Evolutionary conservation across 1,140 invertebrate genomes (phyloP).

Genomic region (Eulimnadia texana): DNA sequence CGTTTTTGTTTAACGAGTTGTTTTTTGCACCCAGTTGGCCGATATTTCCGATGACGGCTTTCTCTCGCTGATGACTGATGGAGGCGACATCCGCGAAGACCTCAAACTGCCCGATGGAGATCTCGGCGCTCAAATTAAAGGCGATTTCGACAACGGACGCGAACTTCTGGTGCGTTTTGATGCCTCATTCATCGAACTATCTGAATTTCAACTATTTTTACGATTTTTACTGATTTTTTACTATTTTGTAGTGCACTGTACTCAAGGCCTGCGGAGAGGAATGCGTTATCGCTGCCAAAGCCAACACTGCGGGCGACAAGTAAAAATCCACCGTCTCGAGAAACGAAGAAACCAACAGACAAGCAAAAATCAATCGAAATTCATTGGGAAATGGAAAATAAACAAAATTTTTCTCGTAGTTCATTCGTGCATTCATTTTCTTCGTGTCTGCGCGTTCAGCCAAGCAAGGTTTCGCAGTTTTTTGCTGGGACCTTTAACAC

Average conservation of each 20-base stretch:
- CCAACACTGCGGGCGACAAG: slow-evolving; percentile 83
- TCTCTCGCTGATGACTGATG: slow-evolving; percentile 82
- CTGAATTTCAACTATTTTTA: neutral
- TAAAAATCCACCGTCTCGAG: slow-evolving; percentile 33
- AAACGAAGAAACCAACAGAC: too few relatives aligned
- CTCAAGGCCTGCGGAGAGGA: slow-evolving; percentile 82
- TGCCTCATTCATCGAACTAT: neutral
- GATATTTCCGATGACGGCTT: slow-evolving; percentile 87
- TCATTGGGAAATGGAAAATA: too few relatives aligned
- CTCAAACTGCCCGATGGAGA: slow-evolving; percentile 87
- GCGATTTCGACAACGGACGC: slow-evolving; percentile 66
- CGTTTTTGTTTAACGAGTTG: neutral
- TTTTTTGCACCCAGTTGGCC: slow-evolving; percentile 44
- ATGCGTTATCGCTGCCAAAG: slow-evolving; percentile 84
- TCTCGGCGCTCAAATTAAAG: slow-evolving; percentile 58
- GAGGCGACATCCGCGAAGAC: slow-evolving; percentile 87
- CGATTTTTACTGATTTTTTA: neutral
- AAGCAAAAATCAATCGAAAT: too few relatives aligned
- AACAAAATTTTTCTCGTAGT: too few relatives aligned
- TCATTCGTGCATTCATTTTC: too few relatives aligned
- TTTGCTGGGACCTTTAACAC: too few relatives aligned
- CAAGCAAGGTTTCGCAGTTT: too few relatives aligned
- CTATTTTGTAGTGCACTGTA: slow-evolving; percentile 61
- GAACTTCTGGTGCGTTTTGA: slow-evolving; percentile 55
- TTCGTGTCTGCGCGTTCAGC: too few relatives aligned